Evolutionary conservation across 2,797 vertebrate genomes (phyloP).

Genomic region (Capromys pilorides): DNA sequence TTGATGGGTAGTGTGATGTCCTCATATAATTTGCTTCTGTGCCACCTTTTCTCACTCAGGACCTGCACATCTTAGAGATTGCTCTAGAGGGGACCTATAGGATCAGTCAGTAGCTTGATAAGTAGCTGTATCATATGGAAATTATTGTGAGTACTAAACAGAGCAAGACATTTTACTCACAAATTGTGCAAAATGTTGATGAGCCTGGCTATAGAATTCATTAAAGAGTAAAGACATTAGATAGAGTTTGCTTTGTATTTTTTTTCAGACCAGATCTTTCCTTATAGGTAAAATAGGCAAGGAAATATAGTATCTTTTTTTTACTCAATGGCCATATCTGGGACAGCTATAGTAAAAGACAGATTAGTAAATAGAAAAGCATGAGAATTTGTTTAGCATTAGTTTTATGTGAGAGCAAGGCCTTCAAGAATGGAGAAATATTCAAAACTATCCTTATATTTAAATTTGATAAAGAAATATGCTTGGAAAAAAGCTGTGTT

Average conservation of each 20-base stretch:
- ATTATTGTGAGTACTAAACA: neutral
- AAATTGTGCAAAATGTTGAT: neutral
- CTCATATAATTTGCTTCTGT: neutral
- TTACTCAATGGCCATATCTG: neutral
- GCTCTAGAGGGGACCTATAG: neutral
- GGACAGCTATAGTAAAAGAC: neutral
- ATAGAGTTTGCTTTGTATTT: neutral
- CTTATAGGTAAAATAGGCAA: neutral
- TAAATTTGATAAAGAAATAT: neutral
- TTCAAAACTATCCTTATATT: neutral
- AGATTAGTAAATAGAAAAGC: neutral
- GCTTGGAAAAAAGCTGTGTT: neutral
- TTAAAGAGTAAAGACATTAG: neutral
- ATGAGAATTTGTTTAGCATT: neutral
- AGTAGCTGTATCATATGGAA: neutral
- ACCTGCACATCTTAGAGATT: neutral
- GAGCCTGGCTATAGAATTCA: neutral
- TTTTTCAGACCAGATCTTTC: constrained; percentile 60
- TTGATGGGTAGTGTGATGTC: neutral
- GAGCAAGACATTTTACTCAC: neutral
- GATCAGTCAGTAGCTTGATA: neutral
- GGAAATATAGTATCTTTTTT: neutral
- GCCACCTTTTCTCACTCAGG: neutral
- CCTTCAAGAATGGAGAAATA: neutral
- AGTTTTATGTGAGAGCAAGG: neutral